Conservation (phyloP, 2,888 invertebrate species). For the Leptinotarsa haldemani region DNA sequence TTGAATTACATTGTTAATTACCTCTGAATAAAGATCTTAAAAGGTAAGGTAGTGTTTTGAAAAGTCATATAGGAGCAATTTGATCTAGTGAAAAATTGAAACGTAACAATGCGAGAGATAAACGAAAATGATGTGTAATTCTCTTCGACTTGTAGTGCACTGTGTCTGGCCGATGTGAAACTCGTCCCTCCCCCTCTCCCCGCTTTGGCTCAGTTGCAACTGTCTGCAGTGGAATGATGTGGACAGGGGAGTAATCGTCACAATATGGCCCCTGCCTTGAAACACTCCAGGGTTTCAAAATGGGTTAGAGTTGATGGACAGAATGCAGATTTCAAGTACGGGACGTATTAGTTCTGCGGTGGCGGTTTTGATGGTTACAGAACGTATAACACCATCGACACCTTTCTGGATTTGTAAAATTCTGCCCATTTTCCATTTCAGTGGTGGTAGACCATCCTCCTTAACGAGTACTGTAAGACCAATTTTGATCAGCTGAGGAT, state of each 20-base stretch:
- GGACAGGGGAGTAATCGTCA: background rate
- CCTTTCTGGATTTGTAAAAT: background rate
- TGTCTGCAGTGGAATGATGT: background rate
- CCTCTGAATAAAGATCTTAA: no score
- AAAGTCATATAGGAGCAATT: no score
- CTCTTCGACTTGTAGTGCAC: no score
- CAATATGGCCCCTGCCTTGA: background rate
- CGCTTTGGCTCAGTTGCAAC: no score
- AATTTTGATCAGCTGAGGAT: background rate
- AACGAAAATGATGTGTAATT: no score
- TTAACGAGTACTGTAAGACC: background rate
- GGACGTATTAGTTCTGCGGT: conserved; percentile 6
- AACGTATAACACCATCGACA: conserved; percentile 1
- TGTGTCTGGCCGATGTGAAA: no score
- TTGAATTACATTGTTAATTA: no score
- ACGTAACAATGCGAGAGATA: no score
- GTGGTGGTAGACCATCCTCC: background rate
- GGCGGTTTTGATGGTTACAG: conserved; percentile 14
- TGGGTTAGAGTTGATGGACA: background rate
- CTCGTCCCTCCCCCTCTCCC: no score
- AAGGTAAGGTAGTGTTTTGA: no score
- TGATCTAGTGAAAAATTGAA: no score
- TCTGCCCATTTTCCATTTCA: conserved; percentile 14
- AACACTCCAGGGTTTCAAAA: background rate
- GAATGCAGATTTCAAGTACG: background rate